Conservation (phyloP, 2,113 vertebrate genomes). For the Physeter macrocephalus region DNA sequence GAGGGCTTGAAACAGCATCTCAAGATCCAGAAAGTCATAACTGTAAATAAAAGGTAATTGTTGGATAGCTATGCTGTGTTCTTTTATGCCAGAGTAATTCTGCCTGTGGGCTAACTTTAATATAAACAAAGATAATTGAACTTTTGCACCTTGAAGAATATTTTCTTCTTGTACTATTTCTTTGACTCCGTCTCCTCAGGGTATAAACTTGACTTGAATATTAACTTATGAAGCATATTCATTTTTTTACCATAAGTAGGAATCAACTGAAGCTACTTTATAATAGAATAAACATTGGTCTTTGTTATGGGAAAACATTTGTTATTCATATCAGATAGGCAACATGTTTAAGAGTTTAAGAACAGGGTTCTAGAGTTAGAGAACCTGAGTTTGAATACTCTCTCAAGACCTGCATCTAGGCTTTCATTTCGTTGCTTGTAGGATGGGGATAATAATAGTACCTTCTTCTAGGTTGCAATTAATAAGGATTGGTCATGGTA, state of each 20-base stretch:
- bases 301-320: neutral
- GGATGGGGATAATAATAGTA: neutral
- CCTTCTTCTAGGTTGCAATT: neutral
- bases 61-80: neutral
- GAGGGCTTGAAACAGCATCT: constrained; percentile 39
- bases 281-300: neutral
- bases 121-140: constrained; percentile 64
- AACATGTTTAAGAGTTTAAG: neutral
- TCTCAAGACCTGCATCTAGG: neutral
- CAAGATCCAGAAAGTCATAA: constrained; percentile 18
- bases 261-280: neutral
- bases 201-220: constrained; percentile 29
- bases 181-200: constrained; percentile 14
- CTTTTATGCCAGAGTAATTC: constrained; percentile 39
- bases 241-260: neutral
- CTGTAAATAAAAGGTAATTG: constrained; percentile 59
- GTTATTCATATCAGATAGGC: neutral
- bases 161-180: constrained; percentile 40
- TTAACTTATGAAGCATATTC: constrained; percentile 29
- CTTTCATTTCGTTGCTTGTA: neutral
- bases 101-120: constrained; percentile 52
- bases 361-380: neutral
- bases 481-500: neutral
- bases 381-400: neutral
- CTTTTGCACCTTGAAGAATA: constrained; percentile 53